These are phyloP conservation scores for Syrphus vitripennis DNA, from an alignment of 2,888 invertebrate genomes.

Conservation along the genomic window DNA sequence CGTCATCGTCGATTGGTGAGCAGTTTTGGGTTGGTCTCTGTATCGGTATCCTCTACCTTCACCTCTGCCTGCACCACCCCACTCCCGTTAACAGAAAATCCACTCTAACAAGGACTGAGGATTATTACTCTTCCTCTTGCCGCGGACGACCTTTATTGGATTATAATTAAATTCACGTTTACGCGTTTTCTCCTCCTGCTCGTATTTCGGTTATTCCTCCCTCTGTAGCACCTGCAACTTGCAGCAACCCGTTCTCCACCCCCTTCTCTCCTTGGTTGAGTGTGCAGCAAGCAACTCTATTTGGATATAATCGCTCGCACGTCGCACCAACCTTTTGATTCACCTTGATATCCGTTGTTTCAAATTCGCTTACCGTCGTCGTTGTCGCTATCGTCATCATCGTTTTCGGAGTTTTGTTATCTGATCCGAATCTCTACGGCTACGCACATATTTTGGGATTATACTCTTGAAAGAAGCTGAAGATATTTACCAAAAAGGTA, in stretches of 20 bases:
- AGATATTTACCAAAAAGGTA: slow-evolving; percentile 14
- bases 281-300: slow-evolving; percentile 6
- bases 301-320: background rate
- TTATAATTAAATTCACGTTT: slow-evolving; percentile 60
- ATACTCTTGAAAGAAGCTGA: slow-evolving; percentile 32
- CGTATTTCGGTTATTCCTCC: slow-evolving; percentile 23
- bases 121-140: slow-evolving; percentile 40
- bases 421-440: slow-evolving; percentile 17
- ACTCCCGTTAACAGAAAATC: slow-evolving; percentile 17
- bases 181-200: slow-evolving; percentile 13
- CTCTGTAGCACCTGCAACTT: background rate
- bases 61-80: background rate
- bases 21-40: slow-evolving; percentile 33
- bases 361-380: slow-evolving; percentile 4
- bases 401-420: slow-evolving; percentile 3
- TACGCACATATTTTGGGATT: slow-evolving; percentile 57
- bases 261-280: background rate
- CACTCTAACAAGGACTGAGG: slow-evolving; percentile 46
- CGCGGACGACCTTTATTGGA: slow-evolving; percentile 58
- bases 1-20: slow-evolving; percentile 12
- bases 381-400: slow-evolving; percentile 1
- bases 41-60: slow-evolving; percentile 1
- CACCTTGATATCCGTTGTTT: background rate
- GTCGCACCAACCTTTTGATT: background rate
- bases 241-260: background rate